Base-by-base conservation (phyloP, 1,140 invertebrate genomes). In the Drosophila malerkotliana region DNA sequence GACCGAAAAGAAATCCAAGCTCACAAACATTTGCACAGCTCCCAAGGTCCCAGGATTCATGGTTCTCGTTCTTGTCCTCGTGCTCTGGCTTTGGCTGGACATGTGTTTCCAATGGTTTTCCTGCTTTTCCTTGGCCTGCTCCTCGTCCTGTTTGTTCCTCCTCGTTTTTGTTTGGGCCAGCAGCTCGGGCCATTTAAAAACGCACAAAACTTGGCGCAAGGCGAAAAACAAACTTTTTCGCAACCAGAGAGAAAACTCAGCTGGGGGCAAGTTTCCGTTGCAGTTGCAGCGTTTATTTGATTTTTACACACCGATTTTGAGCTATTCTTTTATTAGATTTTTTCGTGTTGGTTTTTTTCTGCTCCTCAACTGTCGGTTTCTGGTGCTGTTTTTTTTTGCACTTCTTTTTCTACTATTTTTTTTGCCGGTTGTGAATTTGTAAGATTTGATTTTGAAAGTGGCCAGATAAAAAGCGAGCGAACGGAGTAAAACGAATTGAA, bases 241-340 rank as follows among this genome's bases (percentile, higher is more conserved):
- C 32, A n/a, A 30, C 15, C 28, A 45, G 37, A 41, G 48, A 41
- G 21, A 52, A 68, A 69, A 58, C 53, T 56, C 71, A 61, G 51
- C 67, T 68, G 61, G 63, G 63, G 51, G 52, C 52, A 32, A 66
- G 81, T 69, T 79, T 71, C 64, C 71, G 57, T 72, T 76, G 80
- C 76, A 79, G 59, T 79, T 68, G 73, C 58, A 85, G 69, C 81
- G 61, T 85, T 85, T 81, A 85, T 81, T 87, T 87, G 81, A 85
- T 87, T 87, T 87, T 87, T 87, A 75, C 78, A 87, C 74, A 80
- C 80, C 81, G 81, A 87, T 87, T 85, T 85, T 87, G 82, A 85
- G 82, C 69, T 87, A 82, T 78, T 79, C 82, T 82, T 75, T 87
- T 87, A 87, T 85, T 82, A 87, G 69, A 76, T 85, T 82, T 85